Evolutionary conservation across 2,888 invertebrate species (phyloP).

Genomic region (Argyra leucocephala): DNA sequence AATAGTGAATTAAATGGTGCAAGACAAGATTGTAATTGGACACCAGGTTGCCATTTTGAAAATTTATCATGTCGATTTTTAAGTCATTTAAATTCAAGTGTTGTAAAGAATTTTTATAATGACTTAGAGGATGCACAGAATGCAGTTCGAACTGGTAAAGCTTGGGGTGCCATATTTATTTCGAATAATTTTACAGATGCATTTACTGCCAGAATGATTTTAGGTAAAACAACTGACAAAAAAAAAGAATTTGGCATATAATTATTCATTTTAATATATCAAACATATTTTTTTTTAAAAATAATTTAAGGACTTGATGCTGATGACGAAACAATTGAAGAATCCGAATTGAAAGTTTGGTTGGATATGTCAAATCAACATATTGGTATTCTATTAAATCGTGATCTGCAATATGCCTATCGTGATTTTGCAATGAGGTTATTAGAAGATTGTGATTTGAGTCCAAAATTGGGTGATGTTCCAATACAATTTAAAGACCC

Average conservation of each 20-base stretch:
- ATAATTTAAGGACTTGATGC: conserved; percentile 55
- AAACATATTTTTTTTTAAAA: not conserved
- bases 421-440: conserved; percentile 72
- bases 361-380: conserved; percentile 94
- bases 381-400: conserved; percentile 79
- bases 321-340: conserved; percentile 76
- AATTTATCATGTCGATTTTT: conserved; percentile 74
- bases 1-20: conserved; percentile 56
- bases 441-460: conserved; percentile 62
- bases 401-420: conserved; percentile 77
- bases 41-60: conserved; percentile 57
- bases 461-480: conserved; percentile 77
- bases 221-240: conserved; percentile 46
- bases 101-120: conserved; percentile 59
- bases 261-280: not conserved
- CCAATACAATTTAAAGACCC: conserved; percentile 83
- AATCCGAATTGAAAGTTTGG: conserved; percentile 81
- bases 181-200: conserved; percentile 84
- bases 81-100: conserved; percentile 62
- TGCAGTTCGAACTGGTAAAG: conserved; percentile 66
- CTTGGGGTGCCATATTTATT: conserved; percentile 84
- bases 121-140: conserved; percentile 56
- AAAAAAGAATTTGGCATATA: too few species aligned
- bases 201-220: conserved; percentile 67
- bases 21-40: conserved; percentile 37